phyloP scores from a whole-genome alignment of 2,113 vertebrate species.

The Erythrocebus patas region DNA sequence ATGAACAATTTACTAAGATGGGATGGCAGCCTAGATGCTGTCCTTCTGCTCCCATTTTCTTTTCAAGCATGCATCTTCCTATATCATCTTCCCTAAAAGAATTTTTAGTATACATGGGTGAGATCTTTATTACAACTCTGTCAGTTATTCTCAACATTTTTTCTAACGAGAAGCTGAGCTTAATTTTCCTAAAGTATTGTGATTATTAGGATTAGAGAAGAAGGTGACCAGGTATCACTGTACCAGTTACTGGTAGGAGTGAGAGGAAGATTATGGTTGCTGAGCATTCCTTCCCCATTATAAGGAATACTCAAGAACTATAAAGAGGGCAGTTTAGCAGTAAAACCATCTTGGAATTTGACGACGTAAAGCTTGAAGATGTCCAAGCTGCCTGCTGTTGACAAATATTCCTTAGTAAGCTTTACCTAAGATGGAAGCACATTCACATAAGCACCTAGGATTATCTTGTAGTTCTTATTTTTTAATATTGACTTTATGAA shows the following conservation, averaged over 20 bases:
- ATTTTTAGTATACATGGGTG: neutral
- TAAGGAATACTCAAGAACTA: neutral
- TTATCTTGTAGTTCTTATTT: slow-evolving; percentile 17
- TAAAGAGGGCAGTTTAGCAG: neutral
- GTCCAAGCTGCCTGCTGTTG: neutral
- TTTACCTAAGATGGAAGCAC: neutral
- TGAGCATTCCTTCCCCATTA: neutral
- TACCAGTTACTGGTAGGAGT: neutral
- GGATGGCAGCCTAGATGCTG: neutral
- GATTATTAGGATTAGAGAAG: neutral
- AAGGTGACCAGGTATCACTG: neutral
- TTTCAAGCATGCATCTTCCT: neutral
- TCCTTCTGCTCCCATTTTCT: neutral
- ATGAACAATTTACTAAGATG: neutral
- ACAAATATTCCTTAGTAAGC: neutral
- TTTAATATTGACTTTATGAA: neutral
- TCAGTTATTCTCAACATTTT: neutral
- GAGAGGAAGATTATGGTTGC: neutral
- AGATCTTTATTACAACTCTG: neutral
- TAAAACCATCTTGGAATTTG: neutral
- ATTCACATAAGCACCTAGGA: neutral
- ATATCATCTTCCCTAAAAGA: neutral
- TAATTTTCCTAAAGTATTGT: slow-evolving; percentile 18
- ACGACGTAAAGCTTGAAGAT: neutral
- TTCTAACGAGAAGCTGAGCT: neutral